These are phyloP conservation scores for Chamaetylas fuelleborni DNA, from an alignment of 2,113 vertebrate species.

Conservation along the genomic window DNA sequence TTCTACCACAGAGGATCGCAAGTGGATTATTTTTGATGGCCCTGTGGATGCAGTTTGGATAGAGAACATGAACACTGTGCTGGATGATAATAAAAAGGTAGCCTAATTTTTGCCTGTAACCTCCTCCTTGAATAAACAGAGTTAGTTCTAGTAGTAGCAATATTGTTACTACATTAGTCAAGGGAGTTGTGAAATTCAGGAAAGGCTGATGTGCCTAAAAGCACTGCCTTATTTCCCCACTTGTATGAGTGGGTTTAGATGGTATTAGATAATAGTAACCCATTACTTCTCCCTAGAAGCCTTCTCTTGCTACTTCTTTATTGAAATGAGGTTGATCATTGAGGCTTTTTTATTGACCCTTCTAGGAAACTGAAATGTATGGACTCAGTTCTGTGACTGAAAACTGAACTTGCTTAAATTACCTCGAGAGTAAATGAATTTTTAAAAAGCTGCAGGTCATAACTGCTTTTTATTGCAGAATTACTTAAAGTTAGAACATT, in stretches of 20 bases:
- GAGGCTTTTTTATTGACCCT: neutral
- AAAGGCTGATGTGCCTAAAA: neutral
- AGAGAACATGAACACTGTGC: conserved; percentile 95
- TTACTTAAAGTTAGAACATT: neutral
- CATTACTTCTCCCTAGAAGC: neutral
- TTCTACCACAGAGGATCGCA: conserved; percentile 77
- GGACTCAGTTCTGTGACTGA: neutral
- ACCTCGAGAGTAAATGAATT: neutral
- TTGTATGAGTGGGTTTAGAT: neutral
- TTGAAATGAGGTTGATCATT: neutral
- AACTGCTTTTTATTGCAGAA: neutral
- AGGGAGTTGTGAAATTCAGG: neutral
- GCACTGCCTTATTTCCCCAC: neutral
- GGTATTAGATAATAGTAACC: neutral
- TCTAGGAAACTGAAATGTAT: neutral
- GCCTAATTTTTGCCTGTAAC: neutral
- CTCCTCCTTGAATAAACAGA: neutral
- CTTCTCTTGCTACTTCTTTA: neutral
- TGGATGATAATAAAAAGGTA: conserved; percentile 97
- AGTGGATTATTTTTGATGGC: conserved; percentile 95
- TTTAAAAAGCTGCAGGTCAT: neutral
- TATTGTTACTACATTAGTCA: neutral
- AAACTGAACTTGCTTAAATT: neutral
- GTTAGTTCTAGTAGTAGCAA: neutral
- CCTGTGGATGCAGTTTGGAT: conserved; percentile 97